Conservation (phyloP, 2,888 invertebrate species). For the Parasteatoda lunata region DNA sequence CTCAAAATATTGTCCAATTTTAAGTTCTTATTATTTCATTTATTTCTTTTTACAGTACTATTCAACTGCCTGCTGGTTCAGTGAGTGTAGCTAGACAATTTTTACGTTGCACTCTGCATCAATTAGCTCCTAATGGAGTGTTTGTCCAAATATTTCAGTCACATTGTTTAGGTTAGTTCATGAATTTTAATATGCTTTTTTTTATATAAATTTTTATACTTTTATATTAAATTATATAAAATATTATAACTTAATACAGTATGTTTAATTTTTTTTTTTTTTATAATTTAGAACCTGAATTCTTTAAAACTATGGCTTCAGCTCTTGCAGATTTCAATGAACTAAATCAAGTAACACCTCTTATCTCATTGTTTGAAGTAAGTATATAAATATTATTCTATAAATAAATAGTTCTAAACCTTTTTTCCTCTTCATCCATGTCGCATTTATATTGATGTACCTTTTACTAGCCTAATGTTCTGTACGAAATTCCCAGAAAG, state of each 20-base stretch:
- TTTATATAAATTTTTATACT: background rate
- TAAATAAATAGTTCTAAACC: background rate
- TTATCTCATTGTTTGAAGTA: slow-evolving; percentile 91
- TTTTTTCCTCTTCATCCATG: too few species aligned
- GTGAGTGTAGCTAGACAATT: slow-evolving; percentile 98
- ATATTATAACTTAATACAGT: background rate
- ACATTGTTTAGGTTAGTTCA: slow-evolving; percentile 82
- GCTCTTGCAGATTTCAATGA: slow-evolving; percentile 97
- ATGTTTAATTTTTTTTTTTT: slow-evolving; percentile 11
- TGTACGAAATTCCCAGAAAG: too few species aligned
- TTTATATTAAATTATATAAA: background rate
- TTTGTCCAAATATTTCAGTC: slow-evolving; percentile 96
- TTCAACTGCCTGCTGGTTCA: slow-evolving; percentile 94
- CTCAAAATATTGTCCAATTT: too few species aligned
- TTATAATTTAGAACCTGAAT: slow-evolving; percentile 79
- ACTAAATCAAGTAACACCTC: slow-evolving; percentile 92
- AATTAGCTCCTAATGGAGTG: slow-evolving; percentile 96
- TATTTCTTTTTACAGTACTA: slow-evolving; percentile 75
- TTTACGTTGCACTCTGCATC: slow-evolving; percentile 95
- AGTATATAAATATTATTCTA: slow-evolving; percentile 23
- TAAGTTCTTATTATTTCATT: background rate
- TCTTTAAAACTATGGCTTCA: slow-evolving; percentile 94
- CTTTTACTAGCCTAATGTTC: too few species aligned
- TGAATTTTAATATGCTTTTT: background rate
- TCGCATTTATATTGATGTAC: too few species aligned